Evolutionary conservation across 2,888 invertebrate species (phyloP), one percentile per base, ranked within the genome.

Genomic region (Arge pagana): DNA sequence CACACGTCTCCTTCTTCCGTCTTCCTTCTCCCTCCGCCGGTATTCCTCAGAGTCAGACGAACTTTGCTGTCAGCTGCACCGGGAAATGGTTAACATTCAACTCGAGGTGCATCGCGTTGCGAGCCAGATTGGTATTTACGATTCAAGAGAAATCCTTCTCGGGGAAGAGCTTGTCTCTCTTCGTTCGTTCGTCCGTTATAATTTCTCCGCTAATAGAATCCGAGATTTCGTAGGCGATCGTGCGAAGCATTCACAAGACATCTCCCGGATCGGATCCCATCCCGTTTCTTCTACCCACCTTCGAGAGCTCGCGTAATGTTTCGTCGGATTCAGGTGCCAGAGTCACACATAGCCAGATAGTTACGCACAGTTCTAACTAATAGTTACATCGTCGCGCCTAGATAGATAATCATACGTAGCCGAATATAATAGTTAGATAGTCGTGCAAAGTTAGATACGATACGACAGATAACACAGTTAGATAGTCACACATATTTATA

Each of bases 151-250:
- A 69, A 67, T 67, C 65, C 64, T 63, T 59, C 61, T 56, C 57
- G 58, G 53, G 35, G 43, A 56, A 51, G 50, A 39, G 52, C 58
- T 54, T 36, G 59, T 62, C 56, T 59, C 57, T 58, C 58, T 60
- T 58, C 60, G 56, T 58, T 65, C 66, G 70, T 71, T 69, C 68
- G 70, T 72, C 73, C 74, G 74, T 74, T 74, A 74, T 74, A 74
- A 74, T 74, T 74, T 74, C 73, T 72, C 71, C 72, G 73, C 68
- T 74, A 74, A 72, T 74, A 71, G 74, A 74, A 74, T 74, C 74
- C 71, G 60, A 74, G 73, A 74, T 74, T 74, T 74, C 70, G 70
- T 71, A 65, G 66, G 58, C 65, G 58, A 57, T 65, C 73, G 73
- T 72, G 72, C 67, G 58, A 48, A 54, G 72, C 71, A 72, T 74